phyloP scores from a whole-genome alignment of 2,797 vertebrate species.

The Natrix natrix region DNA sequence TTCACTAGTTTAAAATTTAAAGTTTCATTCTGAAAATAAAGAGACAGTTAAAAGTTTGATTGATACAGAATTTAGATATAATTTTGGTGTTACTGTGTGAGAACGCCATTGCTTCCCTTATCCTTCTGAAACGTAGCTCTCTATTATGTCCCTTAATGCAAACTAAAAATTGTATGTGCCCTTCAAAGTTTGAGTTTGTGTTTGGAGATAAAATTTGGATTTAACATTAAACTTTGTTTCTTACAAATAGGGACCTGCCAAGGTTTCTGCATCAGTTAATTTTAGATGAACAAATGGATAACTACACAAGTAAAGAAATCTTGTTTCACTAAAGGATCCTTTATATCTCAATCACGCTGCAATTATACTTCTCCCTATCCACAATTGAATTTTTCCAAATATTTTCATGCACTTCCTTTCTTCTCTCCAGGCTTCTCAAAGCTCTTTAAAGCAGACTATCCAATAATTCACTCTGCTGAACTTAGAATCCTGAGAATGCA shows the following conservation, averaged over 20 bases:
- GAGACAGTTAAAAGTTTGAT: background rate
- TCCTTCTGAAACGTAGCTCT: background rate
- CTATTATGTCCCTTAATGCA: background rate
- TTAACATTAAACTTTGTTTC: background rate
- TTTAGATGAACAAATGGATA: background rate
- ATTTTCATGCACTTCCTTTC: background rate
- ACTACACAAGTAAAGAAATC: background rate
- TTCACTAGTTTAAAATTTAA: background rate
- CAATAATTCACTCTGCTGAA: background rate
- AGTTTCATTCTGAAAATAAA: background rate
- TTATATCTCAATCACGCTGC: background rate
- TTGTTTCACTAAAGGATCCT: background rate
- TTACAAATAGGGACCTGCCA: background rate
- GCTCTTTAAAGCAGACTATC: background rate
- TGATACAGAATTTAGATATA: background rate
- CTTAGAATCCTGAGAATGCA: background rate
- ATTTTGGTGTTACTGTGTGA: background rate
- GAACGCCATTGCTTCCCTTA: background rate
- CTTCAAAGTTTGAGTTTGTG: background rate
- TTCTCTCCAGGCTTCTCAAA: background rate
- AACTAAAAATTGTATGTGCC: background rate
- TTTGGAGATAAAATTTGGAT: background rate
- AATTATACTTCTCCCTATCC: background rate
- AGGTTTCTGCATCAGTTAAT: background rate
- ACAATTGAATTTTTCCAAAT: background rate